phyloP scores from a whole-genome alignment of 2,113 vertebrate genomes.

The Lasiurus borealis region DNA sequence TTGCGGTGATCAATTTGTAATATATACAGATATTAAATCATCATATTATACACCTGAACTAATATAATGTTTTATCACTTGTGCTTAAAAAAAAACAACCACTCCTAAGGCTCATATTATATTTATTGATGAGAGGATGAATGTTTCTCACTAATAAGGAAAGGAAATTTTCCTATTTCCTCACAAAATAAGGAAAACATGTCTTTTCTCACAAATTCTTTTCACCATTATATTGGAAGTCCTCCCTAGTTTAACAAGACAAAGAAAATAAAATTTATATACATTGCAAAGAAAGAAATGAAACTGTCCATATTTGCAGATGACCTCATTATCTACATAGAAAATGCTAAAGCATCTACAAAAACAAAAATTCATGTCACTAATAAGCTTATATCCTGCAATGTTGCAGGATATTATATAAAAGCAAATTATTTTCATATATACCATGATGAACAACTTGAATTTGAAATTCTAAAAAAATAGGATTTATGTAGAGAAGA shows the following conservation, averaged over 20 bases:
- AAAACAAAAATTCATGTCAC: background rate
- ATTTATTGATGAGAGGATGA: background rate
- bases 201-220: background rate
- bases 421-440: background rate
- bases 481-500: background rate
- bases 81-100: background rate
- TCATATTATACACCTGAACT: background rate
- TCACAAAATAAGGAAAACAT: background rate
- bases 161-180: no score
- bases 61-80: background rate
- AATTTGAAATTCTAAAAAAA: background rate
- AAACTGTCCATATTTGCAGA: no score
- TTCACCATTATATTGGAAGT: background rate
- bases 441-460: background rate
- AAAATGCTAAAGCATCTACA: background rate
- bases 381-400: background rate
- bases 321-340: no score
- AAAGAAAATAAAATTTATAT: no score
- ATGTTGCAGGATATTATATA: background rate
- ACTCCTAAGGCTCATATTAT: background rate
- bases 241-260: no score
- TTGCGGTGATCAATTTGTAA: no score
- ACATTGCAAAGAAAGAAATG: no score
- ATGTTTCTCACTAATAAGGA: background rate
- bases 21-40: no score